phyloP scores from a whole-genome alignment of 2,888 invertebrate genomes.

The Protophormia terraenovae region DNA sequence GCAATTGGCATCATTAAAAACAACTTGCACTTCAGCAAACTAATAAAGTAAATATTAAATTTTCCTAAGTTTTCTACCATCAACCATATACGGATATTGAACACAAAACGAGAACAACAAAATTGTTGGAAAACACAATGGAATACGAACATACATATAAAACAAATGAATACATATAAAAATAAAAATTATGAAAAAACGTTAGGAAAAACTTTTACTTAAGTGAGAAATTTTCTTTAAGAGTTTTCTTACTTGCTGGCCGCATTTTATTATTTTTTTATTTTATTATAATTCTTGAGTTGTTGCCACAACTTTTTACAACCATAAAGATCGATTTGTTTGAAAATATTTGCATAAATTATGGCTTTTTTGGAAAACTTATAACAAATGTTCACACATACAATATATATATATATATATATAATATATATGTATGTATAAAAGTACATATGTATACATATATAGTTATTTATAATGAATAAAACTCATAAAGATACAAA shows the following conservation, averaged over 20 bases:
- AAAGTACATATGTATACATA: neutral
- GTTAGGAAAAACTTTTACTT: constrained; percentile 34
- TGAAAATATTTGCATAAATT: constrained; percentile 59
- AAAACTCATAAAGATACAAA: no score
- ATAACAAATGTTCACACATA: neutral
- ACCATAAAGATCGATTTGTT: constrained; percentile 65
- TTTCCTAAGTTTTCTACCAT: constrained; percentile 42
- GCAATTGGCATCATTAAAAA: constrained; percentile 65
- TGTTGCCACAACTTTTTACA: constrained; percentile 51
- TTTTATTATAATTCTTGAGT: constrained; percentile 17
- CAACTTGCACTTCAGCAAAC: constrained; percentile 64
- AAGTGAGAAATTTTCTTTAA: constrained; percentile 46
- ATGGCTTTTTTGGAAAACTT: constrained; percentile 26
- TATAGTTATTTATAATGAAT: neutral
- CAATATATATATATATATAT: neutral
- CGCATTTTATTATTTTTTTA: constrained; percentile 18
- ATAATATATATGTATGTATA: neutral
- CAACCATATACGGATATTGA: neutral
- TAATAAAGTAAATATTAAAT: constrained; percentile 66
- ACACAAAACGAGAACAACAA: neutral
- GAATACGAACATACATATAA: constrained; percentile 11
- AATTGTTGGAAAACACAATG: constrained; percentile 22
- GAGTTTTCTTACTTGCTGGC: constrained; percentile 42
- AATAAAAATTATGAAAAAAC: constrained; percentile 3
- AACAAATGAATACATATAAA: neutral